Conservation (phyloP, 2,797 vertebrate species). For the Echeneis naucrates region DNA sequence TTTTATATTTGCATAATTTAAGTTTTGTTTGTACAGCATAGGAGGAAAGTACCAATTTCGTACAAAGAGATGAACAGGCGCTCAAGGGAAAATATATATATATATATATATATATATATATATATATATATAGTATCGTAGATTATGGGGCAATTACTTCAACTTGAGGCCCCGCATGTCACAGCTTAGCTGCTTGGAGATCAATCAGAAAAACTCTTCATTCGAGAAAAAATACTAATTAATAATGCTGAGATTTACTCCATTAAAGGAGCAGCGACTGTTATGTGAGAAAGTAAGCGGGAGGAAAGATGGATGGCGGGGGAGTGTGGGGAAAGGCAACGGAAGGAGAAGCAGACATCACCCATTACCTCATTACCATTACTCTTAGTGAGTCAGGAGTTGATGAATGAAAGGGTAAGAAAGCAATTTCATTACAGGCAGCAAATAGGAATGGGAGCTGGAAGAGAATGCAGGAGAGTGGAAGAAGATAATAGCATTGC, state of each 20-base stretch:
- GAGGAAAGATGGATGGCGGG: slow-evolving; percentile 50
- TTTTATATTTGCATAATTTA: too few species aligned
- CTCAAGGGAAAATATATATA: not conserved
- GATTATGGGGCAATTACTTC: not conserved
- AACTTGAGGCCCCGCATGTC: not conserved
- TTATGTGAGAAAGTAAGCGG: slow-evolving; percentile 26
- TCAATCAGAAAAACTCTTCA: too few species aligned
- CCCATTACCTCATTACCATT: slow-evolving; percentile 62
- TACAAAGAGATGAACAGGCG: not conserved
- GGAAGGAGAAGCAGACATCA: slow-evolving; percentile 51
- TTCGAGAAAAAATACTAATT: slow-evolving; percentile 42
- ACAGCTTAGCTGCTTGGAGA: slow-evolving; percentile 7
- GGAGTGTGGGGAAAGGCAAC: slow-evolving; percentile 42
- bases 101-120: not conserved
- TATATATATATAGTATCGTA: not conserved
- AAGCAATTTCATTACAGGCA: slow-evolving; percentile 45
- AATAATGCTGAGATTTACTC: slow-evolving; percentile 40
- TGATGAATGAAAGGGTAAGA: slow-evolving; percentile 55
- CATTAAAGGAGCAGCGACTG: slow-evolving; percentile 41
- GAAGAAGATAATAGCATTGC: slow-evolving; percentile 7
- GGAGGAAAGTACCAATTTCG: not conserved
- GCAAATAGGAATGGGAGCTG: slow-evolving; percentile 6
- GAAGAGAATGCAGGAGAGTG: slow-evolving; percentile 3
- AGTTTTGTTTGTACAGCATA: not conserved
- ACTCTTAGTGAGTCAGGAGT: slow-evolving; percentile 33